These are phyloP conservation scores for Piaya cayana DNA, from an alignment of 2,113 vertebrate genomes.

Conservation along the genomic window DNA sequence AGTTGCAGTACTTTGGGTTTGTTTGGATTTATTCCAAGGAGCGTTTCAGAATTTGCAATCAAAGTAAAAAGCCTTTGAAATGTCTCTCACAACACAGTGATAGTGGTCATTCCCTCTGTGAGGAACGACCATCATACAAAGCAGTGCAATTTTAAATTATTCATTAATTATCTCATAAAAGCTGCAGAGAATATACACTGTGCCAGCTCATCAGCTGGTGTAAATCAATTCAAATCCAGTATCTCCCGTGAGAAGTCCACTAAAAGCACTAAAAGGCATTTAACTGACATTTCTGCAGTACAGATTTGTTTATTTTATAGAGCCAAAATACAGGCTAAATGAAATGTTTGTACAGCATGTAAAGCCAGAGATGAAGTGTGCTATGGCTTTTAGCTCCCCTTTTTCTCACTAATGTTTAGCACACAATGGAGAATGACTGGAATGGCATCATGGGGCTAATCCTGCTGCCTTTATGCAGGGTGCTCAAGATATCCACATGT, in stretches of 20 bases:
- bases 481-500: neutral
- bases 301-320: constrained; percentile 28
- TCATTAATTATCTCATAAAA: constrained; percentile 15
- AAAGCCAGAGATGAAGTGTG: neutral
- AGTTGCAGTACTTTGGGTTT: neutral
- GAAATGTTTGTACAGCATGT: neutral
- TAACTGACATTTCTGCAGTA: neutral
- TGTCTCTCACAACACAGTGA: neutral
- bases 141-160: neutral
- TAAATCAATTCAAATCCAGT: constrained; percentile 29
- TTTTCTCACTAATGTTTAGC: neutral
- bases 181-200: neutral
- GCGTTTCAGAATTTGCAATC: constrained; percentile 1
- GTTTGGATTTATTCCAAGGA: constrained; percentile 32
- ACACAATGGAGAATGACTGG: neutral
- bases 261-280: neutral
- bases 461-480: neutral
- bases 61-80: neutral
- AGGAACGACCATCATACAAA: neutral
- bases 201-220: constrained; percentile 44
- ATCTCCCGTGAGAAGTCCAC: neutral
- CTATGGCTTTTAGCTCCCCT: neutral
- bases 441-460: neutral
- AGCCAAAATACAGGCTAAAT: constrained; percentile 14
- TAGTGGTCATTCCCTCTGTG: neutral